Conservation (phyloP, 2,113 vertebrate genomes). For the Synodontis membranacea region DNA sequence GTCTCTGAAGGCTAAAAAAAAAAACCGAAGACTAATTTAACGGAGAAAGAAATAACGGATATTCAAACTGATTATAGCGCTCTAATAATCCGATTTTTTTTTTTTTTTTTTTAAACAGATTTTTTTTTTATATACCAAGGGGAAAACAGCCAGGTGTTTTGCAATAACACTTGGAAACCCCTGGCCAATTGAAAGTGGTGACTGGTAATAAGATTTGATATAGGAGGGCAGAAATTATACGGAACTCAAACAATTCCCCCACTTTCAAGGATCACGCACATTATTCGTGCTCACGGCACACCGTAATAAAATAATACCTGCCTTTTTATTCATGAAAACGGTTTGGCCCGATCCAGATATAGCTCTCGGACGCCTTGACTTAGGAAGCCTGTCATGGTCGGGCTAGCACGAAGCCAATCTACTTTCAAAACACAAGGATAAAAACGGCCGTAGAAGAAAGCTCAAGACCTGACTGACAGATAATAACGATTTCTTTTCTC, state of each 20-base stretch:
- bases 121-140: conserved; percentile 1
- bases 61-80: conserved; percentile 6
- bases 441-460: conserved; percentile 40
- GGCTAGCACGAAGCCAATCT: conserved; percentile 42
- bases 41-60: conserved; percentile 11
- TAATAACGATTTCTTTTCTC: neutral
- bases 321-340: conserved; percentile 56
- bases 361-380: conserved; percentile 43
- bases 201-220: conserved; percentile 47
- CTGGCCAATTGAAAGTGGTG: conserved; percentile 34
- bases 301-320: conserved; percentile 53
- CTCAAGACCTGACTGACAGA: neutral
- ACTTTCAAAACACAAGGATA: conserved; percentile 15
- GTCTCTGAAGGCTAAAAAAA: too few relatives aligned
- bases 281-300: conserved; percentile 54
- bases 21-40: conserved; percentile 17
- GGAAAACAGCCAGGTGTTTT: conserved; percentile 31
- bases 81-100: too few relatives aligned
- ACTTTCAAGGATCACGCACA: conserved; percentile 37
- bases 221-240: conserved; percentile 34
- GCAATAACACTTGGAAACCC: conserved; percentile 23
- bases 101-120: conserved; percentile 12
- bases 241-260: conserved; percentile 36
- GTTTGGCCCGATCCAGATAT: conserved; percentile 38
- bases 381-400: conserved; percentile 47